A percentile compares a stretch with the other conserved stretches of the same genome.
Conservation (phyloP, 2,888 invertebrate genomes). For the Andrena chrysosceles region DNA sequence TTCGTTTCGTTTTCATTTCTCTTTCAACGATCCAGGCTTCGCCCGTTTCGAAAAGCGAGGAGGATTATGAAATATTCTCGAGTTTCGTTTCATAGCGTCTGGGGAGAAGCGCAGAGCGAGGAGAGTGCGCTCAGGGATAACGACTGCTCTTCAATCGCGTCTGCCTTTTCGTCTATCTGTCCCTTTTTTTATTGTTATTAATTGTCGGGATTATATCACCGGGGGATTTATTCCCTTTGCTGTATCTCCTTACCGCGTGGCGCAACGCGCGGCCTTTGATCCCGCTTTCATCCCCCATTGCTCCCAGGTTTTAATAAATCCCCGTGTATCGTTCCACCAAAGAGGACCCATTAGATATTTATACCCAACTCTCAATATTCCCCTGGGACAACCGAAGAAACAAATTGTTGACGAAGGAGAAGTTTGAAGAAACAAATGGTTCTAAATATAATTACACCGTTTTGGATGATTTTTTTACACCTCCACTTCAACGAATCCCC, state of each 20-base stretch:
- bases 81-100: not conserved
- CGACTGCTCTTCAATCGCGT: slow-evolving; percentile 34
- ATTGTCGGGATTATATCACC: slow-evolving; percentile 20
- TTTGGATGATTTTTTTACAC: no score
- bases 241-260: not conserved
- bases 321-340: not conserved
- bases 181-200: slow-evolving; percentile 40
- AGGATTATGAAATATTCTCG: slow-evolving; percentile 22
- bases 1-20: not conserved
- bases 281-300: not conserved
- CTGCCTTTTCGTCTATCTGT: not conserved
- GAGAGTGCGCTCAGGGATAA: slow-evolving; percentile 1
- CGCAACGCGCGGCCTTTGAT: not conserved
- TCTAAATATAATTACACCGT: no score
- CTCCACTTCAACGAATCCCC: no score
- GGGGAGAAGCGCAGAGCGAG: not conserved
- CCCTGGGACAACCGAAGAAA: no score
- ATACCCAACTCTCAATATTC: no score
- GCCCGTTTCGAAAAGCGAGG: not conserved
- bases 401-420: no score
- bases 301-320: not conserved
- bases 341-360: not conserved
- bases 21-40: not conserved
- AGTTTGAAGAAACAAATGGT: no score
- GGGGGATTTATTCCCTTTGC: slow-evolving; percentile 5